Evolutionary conservation across 2,888 invertebrate genomes (phyloP).

Genomic region (Drosophila limbata): DNA sequence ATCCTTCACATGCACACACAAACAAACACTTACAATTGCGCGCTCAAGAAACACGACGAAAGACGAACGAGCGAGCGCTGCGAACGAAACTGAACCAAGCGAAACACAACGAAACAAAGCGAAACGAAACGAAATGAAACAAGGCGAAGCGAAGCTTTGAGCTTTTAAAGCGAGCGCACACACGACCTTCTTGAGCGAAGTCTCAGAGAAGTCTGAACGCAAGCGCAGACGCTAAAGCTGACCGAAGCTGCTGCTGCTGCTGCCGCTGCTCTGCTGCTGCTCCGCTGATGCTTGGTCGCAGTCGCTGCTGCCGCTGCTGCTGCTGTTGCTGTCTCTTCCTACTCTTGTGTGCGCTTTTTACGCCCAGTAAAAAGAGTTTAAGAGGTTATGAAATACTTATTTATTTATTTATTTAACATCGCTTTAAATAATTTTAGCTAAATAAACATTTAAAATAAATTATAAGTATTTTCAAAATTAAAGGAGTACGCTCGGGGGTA

Average conservation of each 20-base stretch:
- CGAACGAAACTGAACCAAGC: constrained; percentile 22
- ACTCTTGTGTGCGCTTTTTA: constrained; percentile 46
- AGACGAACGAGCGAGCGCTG: constrained; percentile 26
- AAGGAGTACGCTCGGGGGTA: background rate
- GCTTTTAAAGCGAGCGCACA: constrained; percentile 49
- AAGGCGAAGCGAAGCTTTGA: constrained; percentile 34
- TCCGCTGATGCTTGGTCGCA: constrained; percentile 29
- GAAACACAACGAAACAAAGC: constrained; percentile 5
- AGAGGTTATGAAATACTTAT: constrained; percentile 1
- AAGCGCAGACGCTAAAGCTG: constrained; percentile 69
- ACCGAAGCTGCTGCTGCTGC: constrained; percentile 48
- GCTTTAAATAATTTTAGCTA: background rate
- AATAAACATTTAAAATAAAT: background rate
- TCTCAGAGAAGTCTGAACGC: constrained; percentile 86
- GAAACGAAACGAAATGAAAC: constrained; percentile 24
- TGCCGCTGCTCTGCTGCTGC: constrained; percentile 36
- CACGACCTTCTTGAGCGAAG: constrained; percentile 86
- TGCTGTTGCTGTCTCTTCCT: constrained; percentile 42
- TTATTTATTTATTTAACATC: background rate
- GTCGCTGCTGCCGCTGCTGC: constrained; percentile 25
- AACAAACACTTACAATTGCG: constrained; percentile 44
- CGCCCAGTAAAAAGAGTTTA: background rate
- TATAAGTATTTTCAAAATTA: background rate
- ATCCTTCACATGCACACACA: constrained; percentile 46
- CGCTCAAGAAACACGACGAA: constrained; percentile 22